phyloP scores from a whole-genome alignment of 2,797 vertebrate species.

The Anniella stebbinsi region DNA sequence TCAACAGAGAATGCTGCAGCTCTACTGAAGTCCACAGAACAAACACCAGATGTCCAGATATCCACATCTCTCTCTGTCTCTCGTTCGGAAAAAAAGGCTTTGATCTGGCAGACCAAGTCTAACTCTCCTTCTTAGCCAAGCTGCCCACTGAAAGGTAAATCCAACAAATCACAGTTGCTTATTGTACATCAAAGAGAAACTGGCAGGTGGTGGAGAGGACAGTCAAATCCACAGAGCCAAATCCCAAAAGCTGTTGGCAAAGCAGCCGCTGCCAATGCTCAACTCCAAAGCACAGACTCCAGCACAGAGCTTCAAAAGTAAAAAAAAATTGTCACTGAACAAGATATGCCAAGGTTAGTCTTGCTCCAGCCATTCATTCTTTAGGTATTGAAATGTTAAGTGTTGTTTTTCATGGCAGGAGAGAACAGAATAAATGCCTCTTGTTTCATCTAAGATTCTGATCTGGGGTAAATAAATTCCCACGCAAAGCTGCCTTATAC shows the following conservation, averaged over 20 bases:
- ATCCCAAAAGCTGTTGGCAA: neutral
- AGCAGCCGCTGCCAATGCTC: neutral
- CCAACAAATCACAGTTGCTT: neutral
- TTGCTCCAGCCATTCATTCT: neutral
- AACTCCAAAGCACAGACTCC: neutral
- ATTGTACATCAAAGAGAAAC: constrained; percentile 15
- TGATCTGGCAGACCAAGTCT: constrained; percentile 13
- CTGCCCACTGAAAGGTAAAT: neutral
- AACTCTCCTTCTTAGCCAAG: neutral
- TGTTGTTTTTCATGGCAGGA: neutral
- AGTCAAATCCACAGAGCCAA: neutral
- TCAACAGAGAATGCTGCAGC: neutral
- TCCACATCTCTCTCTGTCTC: neutral
- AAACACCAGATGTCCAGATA: neutral
- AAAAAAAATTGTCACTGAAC: neutral
- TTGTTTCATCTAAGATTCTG: neutral
- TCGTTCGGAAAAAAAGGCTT: neutral
- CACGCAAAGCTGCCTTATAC: neutral
- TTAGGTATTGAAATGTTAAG: neutral
- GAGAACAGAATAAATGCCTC: neutral
- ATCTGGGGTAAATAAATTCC: neutral
- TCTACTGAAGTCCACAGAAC: neutral
- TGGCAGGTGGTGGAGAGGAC: neutral
- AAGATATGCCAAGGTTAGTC: neutral
- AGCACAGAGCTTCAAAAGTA: neutral